Evolutionary conservation across 1,140 invertebrate genomes (phyloP), one percentile per base, ranked within the genome.

Genomic region (Geopemphigus sp.): DNA sequence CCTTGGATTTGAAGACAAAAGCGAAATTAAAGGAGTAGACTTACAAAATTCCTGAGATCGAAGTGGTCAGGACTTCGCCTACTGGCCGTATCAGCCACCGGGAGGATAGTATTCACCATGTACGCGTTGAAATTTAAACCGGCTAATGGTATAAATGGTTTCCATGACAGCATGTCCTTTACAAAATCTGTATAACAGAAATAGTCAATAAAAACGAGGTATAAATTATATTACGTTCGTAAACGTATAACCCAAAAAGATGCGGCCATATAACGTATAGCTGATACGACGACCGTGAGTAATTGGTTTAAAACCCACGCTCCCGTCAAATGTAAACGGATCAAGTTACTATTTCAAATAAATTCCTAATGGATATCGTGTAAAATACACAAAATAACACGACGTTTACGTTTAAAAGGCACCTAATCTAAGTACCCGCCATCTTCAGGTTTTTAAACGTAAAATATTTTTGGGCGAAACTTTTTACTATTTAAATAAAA

Each of bases 111-210:
- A 81, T 91, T 90, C 24, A 86, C 85, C 29, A 94, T 85, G 84
- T 93, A 94, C 5, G 90, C 88, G 57, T 89, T 89, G 83, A 93
- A 95, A 0, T 90, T 89, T 26, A 94, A 85, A 82, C 91, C 88
- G 80, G 91, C 90, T 5, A 94, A 85, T 1, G 92, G 91, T 29
- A 90, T 86, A 86, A 91, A 92, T 0, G 87, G 86, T 26, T 85
- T 86, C 91, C 91, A 93, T 1, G 88, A 90, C 15, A 93, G 84
- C 59, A 93, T 85, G 1, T 83, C 83, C 72, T 89, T 88, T 2
- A 93, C 83, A 4, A 89, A 83, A 59, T 90, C 91, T 92, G 83
- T n/a, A 73, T 81, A 50, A 83, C 78, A 72, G 26, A 80, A 70
- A 17, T 1, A 24, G 24, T 61, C 3, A 64, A 22, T 39, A 47